phyloP scores from a whole-genome alignment of 2,797 vertebrate genomes.

The Sebastes variabilis region DNA sequence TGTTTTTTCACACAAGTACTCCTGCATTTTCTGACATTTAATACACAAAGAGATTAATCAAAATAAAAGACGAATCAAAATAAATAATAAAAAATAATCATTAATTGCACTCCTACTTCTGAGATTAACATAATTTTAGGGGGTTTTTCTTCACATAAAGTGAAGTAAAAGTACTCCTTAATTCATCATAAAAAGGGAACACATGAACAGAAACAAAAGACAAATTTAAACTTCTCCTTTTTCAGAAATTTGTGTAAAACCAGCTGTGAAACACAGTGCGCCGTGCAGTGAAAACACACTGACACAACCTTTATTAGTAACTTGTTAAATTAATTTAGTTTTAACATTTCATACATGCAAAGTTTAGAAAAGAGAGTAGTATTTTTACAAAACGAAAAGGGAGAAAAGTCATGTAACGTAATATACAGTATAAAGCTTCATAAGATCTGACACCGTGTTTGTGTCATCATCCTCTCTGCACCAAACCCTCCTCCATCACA shows the following conservation, averaged over 20 bases:
- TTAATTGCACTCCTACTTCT: not conserved
- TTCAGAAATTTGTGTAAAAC: not conserved
- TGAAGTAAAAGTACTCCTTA: not conserved
- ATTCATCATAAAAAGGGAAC: not conserved
- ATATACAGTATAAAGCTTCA: conserved; percentile 19
- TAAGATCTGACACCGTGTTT: not conserved
- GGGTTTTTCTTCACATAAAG: not conserved
- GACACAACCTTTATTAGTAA: not conserved
- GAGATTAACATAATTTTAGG: not conserved
- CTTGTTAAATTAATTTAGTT: conserved; percentile 25
- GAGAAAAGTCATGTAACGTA: not conserved
- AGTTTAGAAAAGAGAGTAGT: not conserved
- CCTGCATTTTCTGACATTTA: no score
- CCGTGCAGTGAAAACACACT: not conserved
- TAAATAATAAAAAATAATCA: not conserved
- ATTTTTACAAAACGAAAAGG: conserved; percentile 24
- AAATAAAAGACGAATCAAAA: not conserved
- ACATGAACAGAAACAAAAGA: not conserved
- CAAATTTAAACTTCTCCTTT: conserved; percentile 31
- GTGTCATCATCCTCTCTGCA: not conserved
- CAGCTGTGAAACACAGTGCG: not conserved
- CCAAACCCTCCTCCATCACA: conserved; percentile 14
- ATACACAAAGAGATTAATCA: no score
- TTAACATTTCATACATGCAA: not conserved
- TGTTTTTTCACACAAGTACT: no score